Percentiles rank a stretch among this genome's conserved stretches.
phyloP scores from a whole-genome alignment of 2,113 vertebrate species.

The Pollachius pollachius region DNA sequence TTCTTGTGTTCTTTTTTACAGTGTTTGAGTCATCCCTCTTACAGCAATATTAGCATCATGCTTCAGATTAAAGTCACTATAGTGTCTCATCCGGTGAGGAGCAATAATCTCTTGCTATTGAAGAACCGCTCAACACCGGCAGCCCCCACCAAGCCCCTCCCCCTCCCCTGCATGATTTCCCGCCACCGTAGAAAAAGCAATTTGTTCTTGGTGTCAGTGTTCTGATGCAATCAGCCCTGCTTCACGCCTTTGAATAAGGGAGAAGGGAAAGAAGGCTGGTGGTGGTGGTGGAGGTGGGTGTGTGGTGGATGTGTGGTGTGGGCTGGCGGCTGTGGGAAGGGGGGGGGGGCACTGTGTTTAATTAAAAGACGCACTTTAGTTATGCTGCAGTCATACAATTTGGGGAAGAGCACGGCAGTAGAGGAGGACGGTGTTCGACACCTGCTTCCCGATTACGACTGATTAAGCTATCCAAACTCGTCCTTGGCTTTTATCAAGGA shows the following conservation, averaged over 20 bases:
- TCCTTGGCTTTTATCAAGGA: constrained; percentile 55
- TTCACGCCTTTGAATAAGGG: constrained; percentile 58
- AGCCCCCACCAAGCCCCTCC: constrained; percentile 17
- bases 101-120: constrained; percentile 26
- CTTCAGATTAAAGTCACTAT: constrained; percentile 40
- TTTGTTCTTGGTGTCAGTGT: constrained; percentile 68
- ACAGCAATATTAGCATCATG: constrained; percentile 27
- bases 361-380: constrained; percentile 58
- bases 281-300: not conserved
- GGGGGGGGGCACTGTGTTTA: constrained; percentile 57
- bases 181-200: constrained; percentile 62
- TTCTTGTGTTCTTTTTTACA: not conserved
- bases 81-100: constrained; percentile 41
- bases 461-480: constrained; percentile 65
- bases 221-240: constrained; percentile 67
- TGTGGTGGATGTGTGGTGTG: not conserved
- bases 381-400: constrained; percentile 55
- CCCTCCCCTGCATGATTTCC: constrained; percentile 39
- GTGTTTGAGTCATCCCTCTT: constrained; percentile 13
- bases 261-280: not conserved
- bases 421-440: constrained; percentile 53
- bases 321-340: constrained; percentile 12
- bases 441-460: constrained; percentile 62
- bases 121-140: not conserved
- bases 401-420: constrained; percentile 26